A percentile compares a stretch with the other conserved stretches of the same genome.
These are phyloP conservation scores for Drosophila virilis DNA, from an alignment of 1,140 invertebrate genomes.

Conservation along the genomic window DNA sequence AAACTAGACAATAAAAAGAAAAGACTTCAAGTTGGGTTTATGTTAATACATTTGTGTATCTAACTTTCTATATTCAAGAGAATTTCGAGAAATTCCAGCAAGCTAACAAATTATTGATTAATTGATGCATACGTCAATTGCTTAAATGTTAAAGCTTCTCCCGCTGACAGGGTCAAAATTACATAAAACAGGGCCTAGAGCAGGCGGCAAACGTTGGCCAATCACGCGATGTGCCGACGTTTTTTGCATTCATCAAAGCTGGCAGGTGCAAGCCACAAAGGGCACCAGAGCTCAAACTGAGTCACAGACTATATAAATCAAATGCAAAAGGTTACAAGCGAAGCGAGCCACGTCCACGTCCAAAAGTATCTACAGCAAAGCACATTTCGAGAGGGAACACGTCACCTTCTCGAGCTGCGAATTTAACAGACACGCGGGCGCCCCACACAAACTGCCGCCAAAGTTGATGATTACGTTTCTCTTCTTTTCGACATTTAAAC, in stretches of 20 bases:
- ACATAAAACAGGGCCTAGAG: conserved; percentile 38
- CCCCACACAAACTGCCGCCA: conserved; percentile 19
- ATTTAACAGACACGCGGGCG: conserved; percentile 58
- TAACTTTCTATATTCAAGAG: too few relatives aligned
- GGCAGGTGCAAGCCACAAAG: conserved; percentile 41
- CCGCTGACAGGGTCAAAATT: conserved; percentile 65
- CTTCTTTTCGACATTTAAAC: conserved; percentile 18
- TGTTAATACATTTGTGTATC: too few relatives aligned
- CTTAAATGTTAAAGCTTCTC: conserved; percentile 40
- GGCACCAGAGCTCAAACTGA: conserved; percentile 45
- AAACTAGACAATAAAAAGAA: not conserved
- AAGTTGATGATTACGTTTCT: conserved; percentile 34
- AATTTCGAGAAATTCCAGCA: not conserved
- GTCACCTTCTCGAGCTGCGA: conserved; percentile 25
- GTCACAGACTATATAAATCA: conserved; percentile 62
- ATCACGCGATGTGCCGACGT: conserved; percentile 64
- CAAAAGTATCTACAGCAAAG: conserved; percentile 2
- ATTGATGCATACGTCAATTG: conserved; percentile 1
- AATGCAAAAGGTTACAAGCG: conserved; percentile 56
- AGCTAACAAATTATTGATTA: conserved; percentile 11
- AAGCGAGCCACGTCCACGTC: conserved; percentile 25
- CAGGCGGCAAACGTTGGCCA: conserved; percentile 42
- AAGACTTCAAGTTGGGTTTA: too few relatives aligned
- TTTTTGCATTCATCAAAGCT: conserved; percentile 47
- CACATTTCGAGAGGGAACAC: conserved; percentile 46